Evolutionary conservation across 2,888 invertebrate species (phyloP).

Genomic region (Horisme vitalbata): DNA sequence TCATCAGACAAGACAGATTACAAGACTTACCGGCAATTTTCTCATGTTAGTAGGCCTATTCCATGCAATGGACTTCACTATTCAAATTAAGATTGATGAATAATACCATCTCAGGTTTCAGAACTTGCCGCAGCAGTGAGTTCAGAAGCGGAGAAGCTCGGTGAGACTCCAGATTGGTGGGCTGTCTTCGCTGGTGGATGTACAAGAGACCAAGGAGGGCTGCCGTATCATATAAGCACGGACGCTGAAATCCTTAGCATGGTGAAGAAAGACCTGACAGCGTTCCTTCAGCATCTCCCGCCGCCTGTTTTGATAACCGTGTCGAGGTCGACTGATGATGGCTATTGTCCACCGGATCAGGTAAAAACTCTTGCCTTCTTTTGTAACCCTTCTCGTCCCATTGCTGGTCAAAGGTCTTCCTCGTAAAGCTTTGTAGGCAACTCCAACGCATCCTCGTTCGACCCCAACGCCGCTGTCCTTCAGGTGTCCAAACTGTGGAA

Average conservation of each 20-base stretch:
- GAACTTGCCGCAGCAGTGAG: slow-evolving; percentile 74
- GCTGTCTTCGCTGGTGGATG: slow-evolving; percentile 93
- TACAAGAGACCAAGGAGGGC: slow-evolving; percentile 92
- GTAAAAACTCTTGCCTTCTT: slow-evolving; percentile 37
- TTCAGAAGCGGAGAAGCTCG: slow-evolving; percentile 78
- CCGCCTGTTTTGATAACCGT: slow-evolving; percentile 88
- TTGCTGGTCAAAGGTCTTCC: no score
- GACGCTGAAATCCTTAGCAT: slow-evolving; percentile 85
- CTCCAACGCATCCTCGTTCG: no score
- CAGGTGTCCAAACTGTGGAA: no score
- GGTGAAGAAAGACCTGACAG: slow-evolving; percentile 81
- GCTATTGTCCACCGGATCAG: slow-evolving; percentile 93
- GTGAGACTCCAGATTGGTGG: slow-evolving; percentile 89
- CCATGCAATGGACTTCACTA: no score
- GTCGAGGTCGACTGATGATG: slow-evolving; percentile 93
- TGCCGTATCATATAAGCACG: slow-evolving; percentile 92
- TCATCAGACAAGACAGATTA: no score
- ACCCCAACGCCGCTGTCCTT: no score
- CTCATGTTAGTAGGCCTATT: no score
- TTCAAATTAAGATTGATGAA: no score
- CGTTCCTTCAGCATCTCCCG: slow-evolving; percentile 83
- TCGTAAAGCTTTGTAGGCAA: no score
- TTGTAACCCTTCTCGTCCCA: no score
- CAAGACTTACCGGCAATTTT: no score
- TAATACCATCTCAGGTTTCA: slow-evolving; percentile 59